Evolutionary conservation across 1,140 invertebrate species (phyloP), one percentile per base, ranked within the genome.

Genomic region (Drosophila nannoptera): DNA sequence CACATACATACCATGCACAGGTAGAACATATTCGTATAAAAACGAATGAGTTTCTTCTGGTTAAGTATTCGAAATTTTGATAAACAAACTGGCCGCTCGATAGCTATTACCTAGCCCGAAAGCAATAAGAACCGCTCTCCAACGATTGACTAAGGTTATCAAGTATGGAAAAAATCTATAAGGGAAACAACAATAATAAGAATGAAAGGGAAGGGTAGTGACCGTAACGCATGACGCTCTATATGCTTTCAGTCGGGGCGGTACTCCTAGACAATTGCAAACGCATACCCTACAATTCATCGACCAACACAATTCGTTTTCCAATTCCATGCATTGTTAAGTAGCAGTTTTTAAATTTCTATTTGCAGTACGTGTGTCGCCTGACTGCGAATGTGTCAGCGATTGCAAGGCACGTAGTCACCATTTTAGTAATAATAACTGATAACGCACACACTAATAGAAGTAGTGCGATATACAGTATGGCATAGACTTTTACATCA

Each of bases 71-170:
- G 29, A 59, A 16, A 54, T 65, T 80, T 73, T 80, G 73, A 80
- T 76, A 73, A 80, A 72, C 68, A 69, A 69, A 14, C 46, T 48
- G 49, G 32, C 40, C 60, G 49, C 46, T 46, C 29, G 65, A 50
- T 72, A 40, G 29, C 58, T 67, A 72, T 78, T 80, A 84, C 59
- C 75, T 69, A 78, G 55, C 33, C n/a, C 60, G 55, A 50, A 45
- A 56, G 50, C 33, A 36, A 14, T 32, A 45, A 54, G 45, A 63
- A 54, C 56, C 29, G 59, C 40, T 35, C 40, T n/a, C n/a, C 40
- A 42, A 42, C 56, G 40, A 45, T 14, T 12, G 40, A 11, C 22
- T 72, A 49, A 77, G 80, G 80, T 83, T 83, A 83, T 83, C 80
- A 83, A 58, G 58, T 53, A 68, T 35, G 29, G 43, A 32, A 54